Conservation (phyloP, 2,888 invertebrate genomes). For the Erebia aethiops region DNA sequence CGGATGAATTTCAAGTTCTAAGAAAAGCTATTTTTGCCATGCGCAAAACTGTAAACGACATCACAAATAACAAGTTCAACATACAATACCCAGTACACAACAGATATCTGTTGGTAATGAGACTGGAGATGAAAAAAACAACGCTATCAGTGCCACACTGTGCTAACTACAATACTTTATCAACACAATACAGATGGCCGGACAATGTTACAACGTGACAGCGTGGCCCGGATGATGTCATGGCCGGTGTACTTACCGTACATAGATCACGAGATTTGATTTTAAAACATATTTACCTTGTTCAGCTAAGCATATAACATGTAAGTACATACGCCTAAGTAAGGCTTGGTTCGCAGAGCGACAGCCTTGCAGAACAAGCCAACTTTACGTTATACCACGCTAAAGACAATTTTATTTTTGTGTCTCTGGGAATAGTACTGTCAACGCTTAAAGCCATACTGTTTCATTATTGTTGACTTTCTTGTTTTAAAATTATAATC, state of each 20-base stretch:
- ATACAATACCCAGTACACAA: background rate
- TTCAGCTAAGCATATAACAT: background rate
- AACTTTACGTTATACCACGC: too few species aligned
- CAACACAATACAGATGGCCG: slow-evolving; percentile 10
- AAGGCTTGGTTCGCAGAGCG: background rate
- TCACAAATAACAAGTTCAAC: background rate
- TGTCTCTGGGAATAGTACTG: too few species aligned
- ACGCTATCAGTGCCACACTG: slow-evolving; percentile 13
- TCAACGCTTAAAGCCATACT: too few species aligned
- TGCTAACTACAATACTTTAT: slow-evolving; percentile 1
- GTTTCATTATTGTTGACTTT: too few species aligned
- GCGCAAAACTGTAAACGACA: background rate
- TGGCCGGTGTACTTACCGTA: background rate
- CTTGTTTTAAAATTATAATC: too few species aligned
- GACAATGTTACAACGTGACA: slow-evolving; percentile 15
- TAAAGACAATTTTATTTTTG: too few species aligned
- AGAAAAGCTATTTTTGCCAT: background rate
- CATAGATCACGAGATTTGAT: slow-evolving; percentile 1
- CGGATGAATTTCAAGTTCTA: too few species aligned
- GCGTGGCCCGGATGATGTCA: slow-evolving; percentile 19
- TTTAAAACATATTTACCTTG: slow-evolving; percentile 1
- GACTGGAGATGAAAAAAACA: slow-evolving; percentile 5
- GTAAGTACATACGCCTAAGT: too few species aligned
- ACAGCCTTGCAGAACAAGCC: too few species aligned
- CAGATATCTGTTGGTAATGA: slow-evolving; percentile 6